These are phyloP conservation scores for Drosophila antonietae DNA, from an alignment of 2,888 invertebrate genomes.

Conservation along the genomic window DNA sequence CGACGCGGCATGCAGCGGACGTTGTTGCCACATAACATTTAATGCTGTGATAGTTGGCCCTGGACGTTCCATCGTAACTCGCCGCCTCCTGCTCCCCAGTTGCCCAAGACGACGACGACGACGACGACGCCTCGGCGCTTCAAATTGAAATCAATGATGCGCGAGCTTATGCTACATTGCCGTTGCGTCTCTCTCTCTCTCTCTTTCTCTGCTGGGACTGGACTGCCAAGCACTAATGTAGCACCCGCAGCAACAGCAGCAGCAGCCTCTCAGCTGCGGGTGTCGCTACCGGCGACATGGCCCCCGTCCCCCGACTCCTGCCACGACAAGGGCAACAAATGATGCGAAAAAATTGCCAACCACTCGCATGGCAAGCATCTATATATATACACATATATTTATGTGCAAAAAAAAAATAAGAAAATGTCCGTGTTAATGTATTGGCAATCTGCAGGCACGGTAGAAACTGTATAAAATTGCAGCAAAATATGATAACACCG, in stretches of 20 bases:
- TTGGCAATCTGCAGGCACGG: constrained; percentile 53
- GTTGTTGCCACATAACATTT: constrained; percentile 75
- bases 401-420: constrained; percentile 41
- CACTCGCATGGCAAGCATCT: constrained; percentile 62
- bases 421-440: constrained; percentile 61
- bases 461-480: constrained; percentile 50
- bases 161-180: constrained; percentile 78
- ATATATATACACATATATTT: neutral
- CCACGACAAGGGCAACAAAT: constrained; percentile 61
- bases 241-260: constrained; percentile 36
- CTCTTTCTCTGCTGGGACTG: neutral
- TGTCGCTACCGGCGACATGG: constrained; percentile 56
- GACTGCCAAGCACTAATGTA: constrained; percentile 55
- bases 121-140: constrained; percentile 53
- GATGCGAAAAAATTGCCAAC: constrained; percentile 72
- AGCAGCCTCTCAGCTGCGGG: constrained; percentile 51
- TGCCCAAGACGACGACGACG: constrained; percentile 35
- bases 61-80: constrained; percentile 10
- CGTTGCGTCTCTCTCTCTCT: constrained; percentile 19
- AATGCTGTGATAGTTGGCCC: constrained; percentile 74
- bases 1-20: constrained; percentile 59
- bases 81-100: too few species aligned
- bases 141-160: constrained; percentile 83
- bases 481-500: constrained; percentile 40
- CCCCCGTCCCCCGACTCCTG: neutral